A percentile compares a stretch with the other conserved stretches of the same genome.
Evolutionary conservation across 2,888 invertebrate species (phyloP).

Genomic region (Orchestes rusci): DNA sequence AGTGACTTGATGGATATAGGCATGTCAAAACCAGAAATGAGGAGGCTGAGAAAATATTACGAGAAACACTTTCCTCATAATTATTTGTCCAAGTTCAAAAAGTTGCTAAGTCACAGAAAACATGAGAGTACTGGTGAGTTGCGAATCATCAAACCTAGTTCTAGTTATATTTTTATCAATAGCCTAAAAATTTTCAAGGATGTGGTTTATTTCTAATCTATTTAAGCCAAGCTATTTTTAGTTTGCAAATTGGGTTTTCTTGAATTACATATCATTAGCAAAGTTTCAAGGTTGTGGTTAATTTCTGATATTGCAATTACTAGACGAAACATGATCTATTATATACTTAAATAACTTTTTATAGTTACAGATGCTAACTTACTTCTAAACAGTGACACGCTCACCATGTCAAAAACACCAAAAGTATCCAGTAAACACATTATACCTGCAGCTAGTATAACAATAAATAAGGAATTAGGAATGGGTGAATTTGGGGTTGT

Average conservation of each 20-base stretch:
- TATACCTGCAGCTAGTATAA: conserved; percentile 75
- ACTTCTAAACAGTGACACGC: conserved; percentile 35
- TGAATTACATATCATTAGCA: too few relatives aligned
- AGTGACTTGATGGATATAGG: conserved; percentile 89
- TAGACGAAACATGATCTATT: not conserved
- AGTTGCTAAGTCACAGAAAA: conserved; percentile 60
- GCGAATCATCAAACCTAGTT: not conserved
- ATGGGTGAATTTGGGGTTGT: conserved; percentile 98
- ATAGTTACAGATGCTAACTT: conserved; percentile 31
- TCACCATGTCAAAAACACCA: conserved; percentile 43
- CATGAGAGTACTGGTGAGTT: conserved; percentile 41
- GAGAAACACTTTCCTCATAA: conserved; percentile 91
- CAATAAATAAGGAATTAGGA: conserved; percentile 90
- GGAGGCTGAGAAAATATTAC: conserved; percentile 88
- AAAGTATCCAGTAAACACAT: conserved; percentile 81
- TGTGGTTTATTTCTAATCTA: too few relatives aligned
- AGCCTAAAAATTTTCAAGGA: too few relatives aligned
- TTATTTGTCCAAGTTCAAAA: conserved; percentile 86
- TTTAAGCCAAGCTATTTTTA: too few relatives aligned
- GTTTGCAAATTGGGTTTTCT: too few relatives aligned
- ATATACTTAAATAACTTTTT: not conserved
- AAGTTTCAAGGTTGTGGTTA: too few relatives aligned
- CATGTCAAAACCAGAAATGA: conserved; percentile 90
- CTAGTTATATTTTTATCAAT: too few relatives aligned
- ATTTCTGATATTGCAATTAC: too few relatives aligned